Conservation (phyloP, 2,888 invertebrate genomes). For the Erynnis tages region DNA sequence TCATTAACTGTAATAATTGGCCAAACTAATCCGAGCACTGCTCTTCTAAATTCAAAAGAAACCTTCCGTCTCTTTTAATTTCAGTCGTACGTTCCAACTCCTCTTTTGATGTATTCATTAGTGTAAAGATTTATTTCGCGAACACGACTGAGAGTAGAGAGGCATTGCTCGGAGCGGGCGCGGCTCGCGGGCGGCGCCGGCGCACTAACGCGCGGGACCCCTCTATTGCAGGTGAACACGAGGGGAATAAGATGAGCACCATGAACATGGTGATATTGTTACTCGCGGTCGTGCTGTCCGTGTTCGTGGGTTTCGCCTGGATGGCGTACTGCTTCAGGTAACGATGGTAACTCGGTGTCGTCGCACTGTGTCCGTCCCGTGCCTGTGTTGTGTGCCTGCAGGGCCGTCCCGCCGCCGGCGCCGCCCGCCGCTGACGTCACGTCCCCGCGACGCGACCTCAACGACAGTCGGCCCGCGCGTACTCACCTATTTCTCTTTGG, state of each 20-base stretch:
- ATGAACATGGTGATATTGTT: constrained; percentile 95
- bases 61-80: constrained; percentile 1
- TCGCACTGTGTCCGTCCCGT: constrained; percentile 72
- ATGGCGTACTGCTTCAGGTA: constrained; percentile 98
- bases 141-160: constrained; percentile 23
- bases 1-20: constrained; percentile 45
- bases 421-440: constrained; percentile 54
- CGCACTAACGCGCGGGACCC: constrained; percentile 78
- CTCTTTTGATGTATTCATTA: neutral
- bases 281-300: constrained; percentile 94
- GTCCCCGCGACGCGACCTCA: constrained; percentile 44
- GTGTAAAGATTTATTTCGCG: neutral
- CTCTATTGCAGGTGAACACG: constrained; percentile 86
- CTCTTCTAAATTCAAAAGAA: constrained; percentile 53
- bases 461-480: constrained; percentile 47
- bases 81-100: neutral
- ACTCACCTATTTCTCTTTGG: constrained; percentile 72
- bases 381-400: constrained; percentile 56
- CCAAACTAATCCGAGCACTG: constrained; percentile 69
- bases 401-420: constrained; percentile 51
- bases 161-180: constrained; percentile 69
- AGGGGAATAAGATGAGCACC: constrained; percentile 92
- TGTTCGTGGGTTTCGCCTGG: constrained; percentile 97
- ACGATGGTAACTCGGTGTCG: constrained; percentile 77
- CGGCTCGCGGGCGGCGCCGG: constrained; percentile 70